Base-by-base conservation (phyloP, 2,113 vertebrate genomes). In the Suricata suricatta region DNA sequence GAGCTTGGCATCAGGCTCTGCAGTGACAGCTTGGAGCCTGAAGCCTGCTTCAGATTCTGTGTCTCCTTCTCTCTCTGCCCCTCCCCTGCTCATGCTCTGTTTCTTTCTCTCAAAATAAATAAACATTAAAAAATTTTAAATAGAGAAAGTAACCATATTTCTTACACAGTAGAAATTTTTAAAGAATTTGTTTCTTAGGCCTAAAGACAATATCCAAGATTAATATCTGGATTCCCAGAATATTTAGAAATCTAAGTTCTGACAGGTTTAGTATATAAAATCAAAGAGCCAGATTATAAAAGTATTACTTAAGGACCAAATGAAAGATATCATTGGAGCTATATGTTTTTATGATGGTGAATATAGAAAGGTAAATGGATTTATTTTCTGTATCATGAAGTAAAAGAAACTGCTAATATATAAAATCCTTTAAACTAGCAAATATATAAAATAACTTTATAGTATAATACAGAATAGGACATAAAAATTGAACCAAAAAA, bases 191-290 rank as follows among this genome's bases (percentile, higher is more conserved):
- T 88, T 88, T 81, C 23, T 64, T 57, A 77, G 6, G 23, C 2
- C 33, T 94, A 60, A 88, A 93, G 64, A 41, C 2, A 88, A 35
- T 66, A 91, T 72, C 15, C 44, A 92, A 33, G 14, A 86, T 86
- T 93, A 86, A 76, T 71, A 77, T 82, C 64, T 93, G 7, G 5
- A 79, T 94, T 92, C 88, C 47, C 3, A 77, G 10, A 14, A 66
- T 76, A 66, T 66, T 77, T 94, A 50, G 41, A 95, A 91, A 74
- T 63, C 38, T 88, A 71, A 68, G 33, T 76, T 95, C n/a, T 95
- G 29, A 85, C 2, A 57, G 16, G 4, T 90, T 82, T 77, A 82
- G 11, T n/a, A 85, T 50, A 35, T 76, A 38, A 82, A 95, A 31
- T 63, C 10, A 16, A 90, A 83, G 68, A 23, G 66, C 90, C 35